phyloP scores from a whole-genome alignment of 1,140 invertebrate genomes.

The Leptinotarsa lineolata region DNA sequence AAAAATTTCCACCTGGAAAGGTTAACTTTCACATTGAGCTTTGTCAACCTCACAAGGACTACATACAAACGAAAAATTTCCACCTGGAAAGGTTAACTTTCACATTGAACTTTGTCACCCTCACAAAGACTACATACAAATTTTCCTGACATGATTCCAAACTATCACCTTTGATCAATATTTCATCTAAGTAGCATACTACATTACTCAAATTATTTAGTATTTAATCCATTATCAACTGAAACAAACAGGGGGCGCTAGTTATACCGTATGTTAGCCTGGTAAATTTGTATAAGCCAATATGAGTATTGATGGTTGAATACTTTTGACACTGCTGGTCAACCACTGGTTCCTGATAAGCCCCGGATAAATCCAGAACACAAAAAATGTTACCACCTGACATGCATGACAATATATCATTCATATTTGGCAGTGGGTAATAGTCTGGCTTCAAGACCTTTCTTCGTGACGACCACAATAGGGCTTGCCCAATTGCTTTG shows the following conservation, averaged over 20 bases:
- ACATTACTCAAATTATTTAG: neutral
- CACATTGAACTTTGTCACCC: conserved; percentile 27
- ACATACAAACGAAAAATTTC: conserved; percentile 32
- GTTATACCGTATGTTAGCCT: neutral
- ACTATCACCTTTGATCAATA: neutral
- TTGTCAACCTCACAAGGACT: neutral
- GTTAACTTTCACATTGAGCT: conserved; percentile 42
- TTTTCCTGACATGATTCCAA: conserved; percentile 42
- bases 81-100: conserved; percentile 44
- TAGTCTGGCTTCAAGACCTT: neutral
- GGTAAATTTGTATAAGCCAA: no score
- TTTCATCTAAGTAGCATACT: neutral
- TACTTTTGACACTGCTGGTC: neutral
- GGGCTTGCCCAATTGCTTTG: conserved; percentile 44
- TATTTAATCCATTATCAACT: neutral
- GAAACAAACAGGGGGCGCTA: neutral
- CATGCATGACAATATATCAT: conserved; percentile 2
- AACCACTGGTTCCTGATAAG: neutral
- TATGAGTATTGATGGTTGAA: no score
- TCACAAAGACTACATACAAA: neutral
- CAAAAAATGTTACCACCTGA: neutral
- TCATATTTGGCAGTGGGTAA: neutral
- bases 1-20: conserved; percentile 41
- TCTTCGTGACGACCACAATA: conserved; percentile 57
- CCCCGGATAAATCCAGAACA: neutral